Base-by-base conservation (phyloP, 2,888 invertebrate genomes). In the Atrina japonica region DNA sequence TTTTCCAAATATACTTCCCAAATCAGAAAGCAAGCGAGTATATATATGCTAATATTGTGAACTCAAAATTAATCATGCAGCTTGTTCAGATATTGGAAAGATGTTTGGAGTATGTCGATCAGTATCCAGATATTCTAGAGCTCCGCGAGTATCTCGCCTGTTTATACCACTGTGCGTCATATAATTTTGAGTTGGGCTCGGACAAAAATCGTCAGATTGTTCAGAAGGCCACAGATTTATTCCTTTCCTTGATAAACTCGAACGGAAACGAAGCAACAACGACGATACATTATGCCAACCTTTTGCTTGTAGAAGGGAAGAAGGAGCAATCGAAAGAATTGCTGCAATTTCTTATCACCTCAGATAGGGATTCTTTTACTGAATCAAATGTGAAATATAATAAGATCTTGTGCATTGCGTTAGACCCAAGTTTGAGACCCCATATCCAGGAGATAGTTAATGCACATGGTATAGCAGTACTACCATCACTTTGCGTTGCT, bases 121-220 rank as follows among this genome's bases (percentile, higher is more conserved):
- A 11, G 1, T 56, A 35, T 35, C 56, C 56, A 21, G 56, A 56
- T 56, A 40, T 56, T 3, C 35, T 56, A 21, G 35, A 56, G 23
- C 40, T 56, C 23, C 35, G 40, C 35, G 56, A 35, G 35, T 40
- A 56, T 21, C 40, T 56, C 14, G 56, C 56, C 16, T 56, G 56
- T 18, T 23, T 21, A 23, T 56, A 56, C 23, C 21, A 49, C 3
- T 49, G 21, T 18, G 49, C 49, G 11, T 23, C 25, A 11, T 49
- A 11, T 49, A 49, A 49, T 23, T n/a, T 49, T 11, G 49, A 18
- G 18, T 3, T 18, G 14, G 49, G 49, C 16, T 11, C 21, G 11
- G 25, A 18, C 49, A 11, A 18, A 7, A 5, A 35, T 35, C 35
- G 35, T 11, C 5, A 35, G 35, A 35, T 11, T 35, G 35, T 35